These are phyloP conservation scores for Natator depressus DNA, from an alignment of 2,113 vertebrate species.

Conservation along the genomic window DNA sequence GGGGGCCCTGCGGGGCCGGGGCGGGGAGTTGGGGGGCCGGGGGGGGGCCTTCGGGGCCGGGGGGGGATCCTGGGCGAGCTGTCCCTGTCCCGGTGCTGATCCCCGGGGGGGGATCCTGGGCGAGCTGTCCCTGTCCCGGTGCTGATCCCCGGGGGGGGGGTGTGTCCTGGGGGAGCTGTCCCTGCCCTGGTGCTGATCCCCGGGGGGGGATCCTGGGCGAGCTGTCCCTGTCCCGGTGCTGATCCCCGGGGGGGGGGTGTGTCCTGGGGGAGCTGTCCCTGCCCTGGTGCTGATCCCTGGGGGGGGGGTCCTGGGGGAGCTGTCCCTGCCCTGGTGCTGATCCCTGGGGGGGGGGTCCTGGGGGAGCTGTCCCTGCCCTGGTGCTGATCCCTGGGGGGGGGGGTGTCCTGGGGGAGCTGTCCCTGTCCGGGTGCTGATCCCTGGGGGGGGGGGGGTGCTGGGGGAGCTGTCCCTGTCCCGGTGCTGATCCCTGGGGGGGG, in stretches of 20 bases:
- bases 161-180: too few species aligned
- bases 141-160: too few species aligned
- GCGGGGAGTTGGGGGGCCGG: not conserved
- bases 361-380: not conserved
- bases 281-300: too few species aligned
- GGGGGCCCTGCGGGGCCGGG: not conserved
- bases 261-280: too few species aligned
- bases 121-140: too few species aligned
- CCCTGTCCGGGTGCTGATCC: not conserved
- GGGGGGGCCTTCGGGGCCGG: not conserved
- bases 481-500: too few species aligned
- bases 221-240: too few species aligned
- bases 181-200: not conserved
- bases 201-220: too few species aligned
- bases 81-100: too few species aligned
- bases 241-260: too few species aligned
- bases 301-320: too few species aligned
- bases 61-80: not conserved
- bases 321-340: not conserved
- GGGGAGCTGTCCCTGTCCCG: not conserved
- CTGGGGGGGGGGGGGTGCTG: not conserved
- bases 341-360: not conserved
- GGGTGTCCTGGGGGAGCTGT: not conserved
- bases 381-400: not conserved
- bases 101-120: too few species aligned